Percentiles rank a stretch among this genome's conserved stretches.
Evolutionary conservation across 92 coral and sea anemone genomes (phyloP).

Genomic region (Desmophyllum pertusum): DNA sequence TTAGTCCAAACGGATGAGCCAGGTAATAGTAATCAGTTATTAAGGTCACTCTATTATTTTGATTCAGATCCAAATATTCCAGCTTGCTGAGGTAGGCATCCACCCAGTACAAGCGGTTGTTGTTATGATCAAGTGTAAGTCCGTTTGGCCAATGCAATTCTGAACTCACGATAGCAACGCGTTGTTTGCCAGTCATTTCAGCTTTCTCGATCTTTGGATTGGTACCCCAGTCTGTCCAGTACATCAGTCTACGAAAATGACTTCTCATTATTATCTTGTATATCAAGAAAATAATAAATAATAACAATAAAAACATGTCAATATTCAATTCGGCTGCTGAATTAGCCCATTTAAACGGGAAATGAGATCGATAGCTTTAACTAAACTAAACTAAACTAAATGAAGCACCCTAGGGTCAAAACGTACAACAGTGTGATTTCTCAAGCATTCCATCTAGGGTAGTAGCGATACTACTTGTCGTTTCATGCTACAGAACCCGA

Average conservation of each 20-base stretch:
- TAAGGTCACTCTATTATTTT: conserved; percentile 4
- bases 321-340: too few relatives aligned
- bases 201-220: conserved; percentile 2
- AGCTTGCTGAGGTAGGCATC: background rate
- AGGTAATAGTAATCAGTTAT: background rate
- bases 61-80: conserved; percentile 40
- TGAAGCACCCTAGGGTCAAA: too few relatives aligned
- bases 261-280: background rate
- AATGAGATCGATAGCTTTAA: too few relatives aligned
- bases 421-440: too few relatives aligned
- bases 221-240: background rate
- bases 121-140: background rate
- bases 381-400: too few relatives aligned
- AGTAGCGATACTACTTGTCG: too few relatives aligned
- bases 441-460: too few relatives aligned
- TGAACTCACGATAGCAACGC: background rate
- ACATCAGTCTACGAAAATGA: background rate
- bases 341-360: too few relatives aligned
- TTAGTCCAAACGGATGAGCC: conserved; percentile 20
- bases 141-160: conserved; percentile 1
- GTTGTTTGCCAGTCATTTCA: background rate
- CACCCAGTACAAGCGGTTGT: conserved; percentile 15
- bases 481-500: too few relatives aligned
- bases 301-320: too few relatives aligned
- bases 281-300: too few relatives aligned